phyloP scores from a whole-genome alignment of 2,113 vertebrate genomes.

The Neopipo cinnamomea region DNA sequence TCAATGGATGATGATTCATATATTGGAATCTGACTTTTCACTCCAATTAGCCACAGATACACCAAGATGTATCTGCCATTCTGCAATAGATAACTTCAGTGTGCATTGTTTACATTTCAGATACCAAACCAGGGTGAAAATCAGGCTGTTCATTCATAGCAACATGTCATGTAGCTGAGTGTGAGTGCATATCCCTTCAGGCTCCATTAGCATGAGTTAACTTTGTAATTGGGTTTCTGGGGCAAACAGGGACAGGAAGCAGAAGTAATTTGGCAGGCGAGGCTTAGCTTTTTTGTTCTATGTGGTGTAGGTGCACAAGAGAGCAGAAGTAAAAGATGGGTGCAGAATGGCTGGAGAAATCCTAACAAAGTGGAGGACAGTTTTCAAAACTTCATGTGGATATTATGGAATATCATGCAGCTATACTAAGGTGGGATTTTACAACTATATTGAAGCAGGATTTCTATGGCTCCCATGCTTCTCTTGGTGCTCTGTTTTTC shows the following conservation, averaged over 20 bases:
- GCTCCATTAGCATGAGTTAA: conserved; percentile 24
- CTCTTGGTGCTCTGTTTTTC: not conserved
- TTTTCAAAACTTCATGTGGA: not conserved
- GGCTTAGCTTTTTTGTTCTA: not conserved
- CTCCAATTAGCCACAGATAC: not conserved
- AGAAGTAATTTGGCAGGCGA: conserved; percentile 24
- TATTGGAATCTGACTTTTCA: not conserved
- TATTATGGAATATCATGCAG: not conserved
- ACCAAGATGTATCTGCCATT: not conserved
- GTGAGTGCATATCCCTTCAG: not conserved
- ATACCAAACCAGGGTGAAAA: not conserved
- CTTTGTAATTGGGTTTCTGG: conserved; percentile 57
- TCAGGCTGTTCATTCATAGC: not conserved
- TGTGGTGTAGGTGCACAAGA: not conserved
- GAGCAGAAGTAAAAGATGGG: not conserved
- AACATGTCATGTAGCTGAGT: not conserved
- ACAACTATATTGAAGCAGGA: not conserved
- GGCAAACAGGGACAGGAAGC: conserved; percentile 25
- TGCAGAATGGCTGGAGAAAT: not conserved
- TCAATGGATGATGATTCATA: not conserved
- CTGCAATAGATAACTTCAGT: not conserved
- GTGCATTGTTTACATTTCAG: not conserved
- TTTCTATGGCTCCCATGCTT: not conserved
- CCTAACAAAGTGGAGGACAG: not conserved
- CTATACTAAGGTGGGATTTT: not conserved